Percentiles rank a stretch among this genome's conserved stretches.
Evolutionary conservation across 2,113 vertebrate genomes (phyloP).

Genomic region (Petroica traversi): DNA sequence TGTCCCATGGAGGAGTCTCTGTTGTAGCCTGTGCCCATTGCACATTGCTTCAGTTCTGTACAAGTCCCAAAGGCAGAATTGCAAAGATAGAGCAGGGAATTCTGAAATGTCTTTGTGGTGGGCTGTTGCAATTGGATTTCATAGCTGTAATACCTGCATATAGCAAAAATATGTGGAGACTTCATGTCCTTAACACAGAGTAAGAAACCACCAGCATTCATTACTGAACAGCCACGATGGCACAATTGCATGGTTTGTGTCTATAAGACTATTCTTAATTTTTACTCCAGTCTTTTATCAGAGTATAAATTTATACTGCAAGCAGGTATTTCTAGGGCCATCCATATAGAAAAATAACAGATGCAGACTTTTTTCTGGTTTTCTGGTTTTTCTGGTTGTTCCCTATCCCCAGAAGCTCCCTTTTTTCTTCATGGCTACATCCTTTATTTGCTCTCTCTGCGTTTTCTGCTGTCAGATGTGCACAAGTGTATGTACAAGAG

Average conservation of each 20-base stretch:
- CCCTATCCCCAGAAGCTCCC: not conserved
- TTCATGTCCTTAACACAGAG: not conserved
- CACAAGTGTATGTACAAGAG: not conserved
- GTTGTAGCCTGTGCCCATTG: not conserved
- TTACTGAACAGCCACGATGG: accelerated
- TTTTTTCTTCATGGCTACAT: not conserved
- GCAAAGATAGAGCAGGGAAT: not conserved
- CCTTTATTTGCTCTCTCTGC: not conserved
- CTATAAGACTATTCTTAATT: not conserved
- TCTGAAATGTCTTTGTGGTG: not conserved
- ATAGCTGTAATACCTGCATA: not conserved
- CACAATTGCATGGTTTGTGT: not conserved
- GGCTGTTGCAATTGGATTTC: not conserved
- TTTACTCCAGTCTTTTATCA: not conserved
- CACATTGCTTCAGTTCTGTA: not conserved
- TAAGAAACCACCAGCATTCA: not conserved
- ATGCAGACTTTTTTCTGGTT: not conserved
- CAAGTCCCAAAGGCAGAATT: not conserved
- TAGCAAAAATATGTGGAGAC: not conserved
- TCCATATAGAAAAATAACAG: not conserved
- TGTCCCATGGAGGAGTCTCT: not conserved
- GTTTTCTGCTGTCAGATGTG: not conserved
- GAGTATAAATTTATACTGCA: not conserved
- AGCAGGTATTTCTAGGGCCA: not conserved
- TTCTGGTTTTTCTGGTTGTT: no score